A percentile compares a stretch with the other conserved stretches of the same genome.
Evolutionary conservation across 2,113 vertebrate species (phyloP).

Genomic region (Strix aluco): DNA sequence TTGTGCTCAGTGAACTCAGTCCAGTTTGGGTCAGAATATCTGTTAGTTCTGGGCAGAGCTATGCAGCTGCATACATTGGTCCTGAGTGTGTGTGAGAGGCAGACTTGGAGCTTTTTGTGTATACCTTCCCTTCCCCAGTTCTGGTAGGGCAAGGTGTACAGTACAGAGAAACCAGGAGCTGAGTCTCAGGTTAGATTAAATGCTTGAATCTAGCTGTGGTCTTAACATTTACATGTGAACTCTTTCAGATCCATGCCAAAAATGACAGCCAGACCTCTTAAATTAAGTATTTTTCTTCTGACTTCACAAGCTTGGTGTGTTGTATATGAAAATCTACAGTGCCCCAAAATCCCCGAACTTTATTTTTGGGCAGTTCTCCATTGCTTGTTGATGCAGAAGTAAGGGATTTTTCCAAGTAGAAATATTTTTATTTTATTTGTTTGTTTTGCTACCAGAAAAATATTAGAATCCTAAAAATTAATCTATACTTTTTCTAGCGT

Average conservation of each 20-base stretch:
- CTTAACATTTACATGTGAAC: neutral
- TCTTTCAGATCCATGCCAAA: neutral
- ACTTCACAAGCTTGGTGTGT: neutral
- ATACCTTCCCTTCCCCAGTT: neutral
- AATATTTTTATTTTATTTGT: neutral
- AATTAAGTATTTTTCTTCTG: neutral
- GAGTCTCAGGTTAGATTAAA: neutral
- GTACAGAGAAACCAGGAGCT: neutral
- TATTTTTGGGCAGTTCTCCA: neutral
- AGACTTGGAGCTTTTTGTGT: neutral
- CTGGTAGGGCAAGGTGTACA: neutral
- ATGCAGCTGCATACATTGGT: neutral
- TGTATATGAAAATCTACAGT: neutral
- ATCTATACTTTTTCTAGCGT: neutral
- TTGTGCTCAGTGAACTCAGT: conserved; percentile 35
- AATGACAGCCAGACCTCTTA: neutral
- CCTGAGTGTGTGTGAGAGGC: neutral
- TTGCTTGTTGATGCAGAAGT: neutral
- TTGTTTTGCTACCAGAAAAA: neutral
- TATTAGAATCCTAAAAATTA: neutral
- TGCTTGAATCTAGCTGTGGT: neutral
- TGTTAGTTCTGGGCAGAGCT: conserved; percentile 6
- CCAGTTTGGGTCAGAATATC: neutral
- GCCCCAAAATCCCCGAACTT: neutral
- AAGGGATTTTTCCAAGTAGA: neutral